phyloP scores from a whole-genome alignment of 2,113 vertebrate genomes.

The Paratilapia polleni region DNA sequence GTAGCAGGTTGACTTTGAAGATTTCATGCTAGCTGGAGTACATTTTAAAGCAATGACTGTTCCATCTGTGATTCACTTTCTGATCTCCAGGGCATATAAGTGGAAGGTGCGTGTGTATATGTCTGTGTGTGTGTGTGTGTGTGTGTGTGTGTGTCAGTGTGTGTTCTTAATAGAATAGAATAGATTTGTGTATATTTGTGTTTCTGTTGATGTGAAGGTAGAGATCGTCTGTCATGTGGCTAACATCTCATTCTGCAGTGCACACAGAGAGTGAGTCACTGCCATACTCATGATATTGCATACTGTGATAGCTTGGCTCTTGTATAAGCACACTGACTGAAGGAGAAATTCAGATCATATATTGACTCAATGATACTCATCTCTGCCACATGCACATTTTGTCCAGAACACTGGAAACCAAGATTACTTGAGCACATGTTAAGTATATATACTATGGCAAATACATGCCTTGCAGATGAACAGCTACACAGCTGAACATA shows the following conservation, averaged over 20 bases:
- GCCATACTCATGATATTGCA: neutral
- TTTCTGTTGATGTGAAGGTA: neutral
- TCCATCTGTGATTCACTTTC: conserved; percentile 38
- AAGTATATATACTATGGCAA: neutral
- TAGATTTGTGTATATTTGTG: neutral
- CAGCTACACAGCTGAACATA: neutral
- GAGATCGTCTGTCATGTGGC: conserved; percentile 6
- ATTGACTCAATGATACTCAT: neutral
- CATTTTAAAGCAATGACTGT: conserved; percentile 41
- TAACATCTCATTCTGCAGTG: neutral
- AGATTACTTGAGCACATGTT: neutral
- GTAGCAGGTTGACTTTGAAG: conserved; percentile 25
- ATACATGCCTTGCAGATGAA: neutral
- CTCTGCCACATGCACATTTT: neutral
- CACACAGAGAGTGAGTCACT: conserved; percentile 15
- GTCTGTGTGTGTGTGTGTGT: neutral
- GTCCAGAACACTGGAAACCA: neutral
- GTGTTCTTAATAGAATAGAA: neutral
- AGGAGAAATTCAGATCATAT: neutral
- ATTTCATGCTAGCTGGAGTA: conserved; percentile 46
- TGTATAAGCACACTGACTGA: neutral
- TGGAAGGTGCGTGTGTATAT: neutral
- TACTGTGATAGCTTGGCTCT: neutral
- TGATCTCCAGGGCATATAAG: conserved; percentile 19
- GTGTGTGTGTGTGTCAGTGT: neutral